Base-by-base conservation (phyloP, 2,113 vertebrate species). In the Oncorhynchus masou region DNA sequence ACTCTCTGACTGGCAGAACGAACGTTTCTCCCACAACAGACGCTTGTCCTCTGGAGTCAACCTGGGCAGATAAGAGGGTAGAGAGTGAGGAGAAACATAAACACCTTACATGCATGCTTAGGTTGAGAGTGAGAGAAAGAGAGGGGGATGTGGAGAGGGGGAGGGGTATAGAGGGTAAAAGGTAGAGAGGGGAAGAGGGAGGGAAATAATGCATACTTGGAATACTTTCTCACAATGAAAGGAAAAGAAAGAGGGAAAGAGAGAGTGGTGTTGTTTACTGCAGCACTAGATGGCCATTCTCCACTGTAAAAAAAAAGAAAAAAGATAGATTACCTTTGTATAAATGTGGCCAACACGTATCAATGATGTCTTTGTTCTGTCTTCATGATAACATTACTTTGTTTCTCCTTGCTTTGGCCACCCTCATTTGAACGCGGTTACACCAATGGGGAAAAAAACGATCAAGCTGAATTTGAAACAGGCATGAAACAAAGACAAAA, bases 21-120 rank as follows among this genome's bases (percentile, higher is more conserved):
- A 94, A 0, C 95, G 95, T 87, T 97, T 98, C 88, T 99, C 96
- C 97, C 97, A 98, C 81, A 99, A 85, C 68, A 93, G 89, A 54
- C 95, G 96, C 85, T 90, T 93, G 81, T 99, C 95, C 0, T 93
- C 92, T 0, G 89, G 90, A 0, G 92, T 93, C 93, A 99, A 83
- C 97, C 97, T 99, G 83, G 25, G 49, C 5, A 54, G 5, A 57
- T 12, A 64, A 64, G 3, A 29, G 19, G 20, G 62, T 64, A 34
- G 22, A 3, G 71, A 9, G 39, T 8, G 39, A 39, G 39, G 39
- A 67, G 11, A 51, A 51, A 15, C 19, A 54, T 54, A 4, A 54
- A 4, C 16, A 54, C 51, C 15, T 54, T 15, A 19, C 5, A 54
- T 54, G 12, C 13, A 54, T 54, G 5, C 16, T 54, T 54, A 19